A percentile compares a stretch with the other conserved stretches of the same genome.
Conservation (phyloP, 2,888 invertebrate genomes). For the Amblyjoppa proteus region DNA sequence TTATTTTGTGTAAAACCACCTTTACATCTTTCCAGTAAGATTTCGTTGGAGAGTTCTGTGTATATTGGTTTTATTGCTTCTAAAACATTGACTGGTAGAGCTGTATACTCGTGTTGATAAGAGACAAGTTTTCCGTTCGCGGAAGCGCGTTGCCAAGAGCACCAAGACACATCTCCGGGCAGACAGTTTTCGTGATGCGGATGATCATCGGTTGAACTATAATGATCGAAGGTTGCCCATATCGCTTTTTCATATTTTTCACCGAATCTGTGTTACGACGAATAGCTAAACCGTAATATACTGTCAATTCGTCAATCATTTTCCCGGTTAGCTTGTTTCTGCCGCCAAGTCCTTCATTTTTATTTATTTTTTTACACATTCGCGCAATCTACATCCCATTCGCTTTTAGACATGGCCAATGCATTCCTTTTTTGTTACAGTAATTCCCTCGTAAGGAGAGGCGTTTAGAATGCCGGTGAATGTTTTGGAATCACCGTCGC, state of each 20-base stretch:
- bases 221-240: conserved; percentile 71
- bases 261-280: conserved; percentile 60
- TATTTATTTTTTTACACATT: too few species aligned
- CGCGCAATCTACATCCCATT: too few species aligned
- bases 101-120: conserved; percentile 62
- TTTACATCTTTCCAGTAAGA: conserved; percentile 51
- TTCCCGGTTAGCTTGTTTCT: too few species aligned
- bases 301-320: conserved; percentile 11
- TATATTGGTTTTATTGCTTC: conserved; percentile 63
- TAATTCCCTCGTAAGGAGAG: too few species aligned
- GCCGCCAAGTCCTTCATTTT: too few species aligned
- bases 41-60: conserved; percentile 61
- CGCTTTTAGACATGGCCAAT: too few species aligned
- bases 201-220: conserved; percentile 69
- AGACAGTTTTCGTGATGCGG: conserved; percentile 53
- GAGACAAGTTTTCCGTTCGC: conserved; percentile 54
- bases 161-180: conserved; percentile 64
- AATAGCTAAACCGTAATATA: conserved; percentile 63
- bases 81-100: conserved; percentile 51
- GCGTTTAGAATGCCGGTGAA: too few species aligned
- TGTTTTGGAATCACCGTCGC: too few species aligned
- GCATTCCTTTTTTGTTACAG: too few species aligned
- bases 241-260: conserved; percentile 63
- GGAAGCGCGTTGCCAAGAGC: conserved; percentile 66
- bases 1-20: neutral